Evolutionary conservation across 2,797 vertebrate species (phyloP).

Genomic region (Phalanger gymnotis): DNA sequence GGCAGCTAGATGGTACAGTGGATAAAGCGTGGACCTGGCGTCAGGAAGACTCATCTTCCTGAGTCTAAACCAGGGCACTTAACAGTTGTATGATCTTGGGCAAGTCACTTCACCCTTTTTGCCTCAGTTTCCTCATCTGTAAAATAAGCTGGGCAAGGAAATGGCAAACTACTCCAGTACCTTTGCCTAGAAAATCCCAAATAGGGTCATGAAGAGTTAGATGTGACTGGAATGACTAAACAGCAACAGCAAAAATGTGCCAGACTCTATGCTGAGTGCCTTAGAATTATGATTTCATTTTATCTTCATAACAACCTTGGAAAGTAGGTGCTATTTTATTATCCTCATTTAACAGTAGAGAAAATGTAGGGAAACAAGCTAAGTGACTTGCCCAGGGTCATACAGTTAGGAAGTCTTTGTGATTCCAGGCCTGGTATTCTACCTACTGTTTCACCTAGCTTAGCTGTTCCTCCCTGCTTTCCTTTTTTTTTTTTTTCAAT

Average conservation of each 20-base stretch:
- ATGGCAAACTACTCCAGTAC: neutral
- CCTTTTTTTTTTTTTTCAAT: no score
- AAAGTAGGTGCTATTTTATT: neutral
- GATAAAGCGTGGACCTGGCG: neutral
- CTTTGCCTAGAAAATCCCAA: neutral
- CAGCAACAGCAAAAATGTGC: neutral
- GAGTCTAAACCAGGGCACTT: neutral
- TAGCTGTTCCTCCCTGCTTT: neutral
- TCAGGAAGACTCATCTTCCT: neutral
- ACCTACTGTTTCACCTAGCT: neutral
- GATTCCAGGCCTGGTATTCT: neutral
- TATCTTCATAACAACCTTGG: neutral
- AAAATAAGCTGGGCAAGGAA: neutral
- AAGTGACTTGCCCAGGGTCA: neutral
- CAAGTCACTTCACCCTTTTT: neutral
- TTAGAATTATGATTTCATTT: neutral
- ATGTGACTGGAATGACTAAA: neutral
- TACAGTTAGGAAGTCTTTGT: neutral
- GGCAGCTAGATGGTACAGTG: neutral
- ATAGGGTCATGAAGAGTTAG: neutral
- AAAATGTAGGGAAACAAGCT: neutral
- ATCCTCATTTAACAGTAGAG: neutral
- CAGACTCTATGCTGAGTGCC: neutral
- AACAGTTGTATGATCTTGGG: neutral
- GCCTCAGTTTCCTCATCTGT: neutral